Evolutionary conservation across 2,888 invertebrate genomes (phyloP).

Genomic region (Platerodrilus igneus): DNA sequence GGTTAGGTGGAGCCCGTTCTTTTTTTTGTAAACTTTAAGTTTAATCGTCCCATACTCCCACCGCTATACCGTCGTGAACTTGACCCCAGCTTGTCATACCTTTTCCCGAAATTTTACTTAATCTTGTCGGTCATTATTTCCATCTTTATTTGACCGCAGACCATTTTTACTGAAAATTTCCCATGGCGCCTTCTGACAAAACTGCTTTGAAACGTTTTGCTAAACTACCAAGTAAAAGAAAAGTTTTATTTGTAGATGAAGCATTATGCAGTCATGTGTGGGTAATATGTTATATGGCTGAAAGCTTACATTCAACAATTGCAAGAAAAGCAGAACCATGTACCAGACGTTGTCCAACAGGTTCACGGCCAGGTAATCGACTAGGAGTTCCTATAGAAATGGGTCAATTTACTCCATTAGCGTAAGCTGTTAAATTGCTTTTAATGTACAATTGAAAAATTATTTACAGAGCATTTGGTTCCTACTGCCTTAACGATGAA

Average conservation of each 20-base stretch:
- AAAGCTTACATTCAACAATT: constrained; percentile 60
- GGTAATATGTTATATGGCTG: constrained; percentile 75
- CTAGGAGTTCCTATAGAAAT: constrained; percentile 58
- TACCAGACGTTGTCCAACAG: constrained; percentile 66
- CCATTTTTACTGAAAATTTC: no score
- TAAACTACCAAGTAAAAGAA: no score
- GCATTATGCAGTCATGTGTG: constrained; percentile 77
- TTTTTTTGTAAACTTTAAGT: no score
- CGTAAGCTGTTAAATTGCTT: constrained; percentile 46
- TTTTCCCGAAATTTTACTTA: no score
- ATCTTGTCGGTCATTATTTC: no score
- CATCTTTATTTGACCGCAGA: no score
- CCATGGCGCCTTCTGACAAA: no score
- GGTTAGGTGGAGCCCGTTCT: no score
- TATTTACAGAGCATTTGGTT: constrained; percentile 57
- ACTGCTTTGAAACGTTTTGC: no score
- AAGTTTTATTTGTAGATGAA: constrained; percentile 47
- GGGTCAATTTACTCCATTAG: constrained; percentile 68
- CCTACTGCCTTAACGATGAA: constrained; percentile 63
- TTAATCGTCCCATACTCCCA: no score
- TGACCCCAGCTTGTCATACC: no score
- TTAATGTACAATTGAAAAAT: constrained; percentile 2
- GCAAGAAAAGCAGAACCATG: constrained; percentile 63
- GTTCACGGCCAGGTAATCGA: constrained; percentile 53
- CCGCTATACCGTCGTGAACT: no score